Evolutionary conservation across 2,888 invertebrate genomes (phyloP), one percentile per base, ranked within the genome.

Genomic region (Fabriciana adippe): DNA sequence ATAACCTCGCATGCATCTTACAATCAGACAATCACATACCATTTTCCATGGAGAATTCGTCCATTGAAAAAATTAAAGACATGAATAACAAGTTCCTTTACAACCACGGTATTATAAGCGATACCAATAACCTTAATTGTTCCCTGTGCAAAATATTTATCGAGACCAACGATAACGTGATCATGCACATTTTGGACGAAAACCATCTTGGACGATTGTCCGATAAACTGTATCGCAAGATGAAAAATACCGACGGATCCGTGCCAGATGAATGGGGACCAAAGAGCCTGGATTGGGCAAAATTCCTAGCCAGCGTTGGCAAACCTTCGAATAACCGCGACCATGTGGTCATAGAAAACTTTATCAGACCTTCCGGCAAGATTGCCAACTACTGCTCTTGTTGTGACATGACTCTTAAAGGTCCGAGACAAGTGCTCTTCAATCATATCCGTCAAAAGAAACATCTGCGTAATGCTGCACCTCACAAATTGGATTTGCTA

Each of bases 361-460:
- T 92, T 45, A 92, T 92, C 0, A 90, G 85, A 60, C 89, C 92
- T 0, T 87, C 90, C 0, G 90, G 90, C 0, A 92, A 92, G 77
- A 83, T 90, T 5, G 87, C 89, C 0, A 92, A 92, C 72, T 89
- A 84, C 67, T 92, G 92, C 70, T 82, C 85, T 0, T 92, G 92
- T 68, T 92, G 92, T 62, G 92, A 91, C 18, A 89, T 92, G 88
- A 90, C 87, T 0, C 63, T 92, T 55, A 92, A 92, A 63, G 92
- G 92, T 2, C 92, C 92, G 0, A 76, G 92, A 5, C 92, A 92
- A 74, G 90, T 92, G 26, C 75, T 92, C 1, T 92, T 92, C 78
- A 92, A 92, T 60, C 92, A 92, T 59, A 90, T 92, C 5, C 88
- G 92, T 0, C 92, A 92, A 76, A 92, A 92, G 76, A 92, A 92